Evolutionary conservation across 2,888 invertebrate species (phyloP).

Genomic region (Ferrisia virgata): DNA sequence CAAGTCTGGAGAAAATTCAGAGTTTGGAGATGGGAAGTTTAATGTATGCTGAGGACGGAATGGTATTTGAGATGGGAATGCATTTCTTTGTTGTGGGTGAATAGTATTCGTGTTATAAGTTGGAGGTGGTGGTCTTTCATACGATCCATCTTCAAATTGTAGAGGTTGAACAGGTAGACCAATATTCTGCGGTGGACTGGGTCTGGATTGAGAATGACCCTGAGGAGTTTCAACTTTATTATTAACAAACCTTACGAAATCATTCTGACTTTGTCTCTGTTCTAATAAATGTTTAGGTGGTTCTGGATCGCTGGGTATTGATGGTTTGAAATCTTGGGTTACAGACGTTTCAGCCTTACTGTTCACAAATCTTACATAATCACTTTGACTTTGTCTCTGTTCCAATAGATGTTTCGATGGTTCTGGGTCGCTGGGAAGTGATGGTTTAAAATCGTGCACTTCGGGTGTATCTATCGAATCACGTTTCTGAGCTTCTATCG

Average conservation of each 20-base stretch:
- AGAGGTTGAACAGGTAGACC: neutral
- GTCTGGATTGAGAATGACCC: neutral
- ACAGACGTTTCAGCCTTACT: neutral
- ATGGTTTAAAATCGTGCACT: neutral
- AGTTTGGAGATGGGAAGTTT: constrained; percentile 55
- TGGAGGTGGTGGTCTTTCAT: constrained; percentile 47
- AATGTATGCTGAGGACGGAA: constrained; percentile 50
- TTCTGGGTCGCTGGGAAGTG: neutral
- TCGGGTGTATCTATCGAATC: constrained; percentile 41
- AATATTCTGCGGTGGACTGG: neutral
- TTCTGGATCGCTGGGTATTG: neutral
- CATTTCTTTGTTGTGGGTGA: constrained; percentile 47
- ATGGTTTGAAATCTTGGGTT: neutral
- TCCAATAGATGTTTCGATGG: constrained; percentile 7
- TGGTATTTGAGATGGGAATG: constrained; percentile 49
- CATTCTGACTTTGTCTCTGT: constrained; percentile 32
- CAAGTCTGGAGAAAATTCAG: constrained; percentile 47
- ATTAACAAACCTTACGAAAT: neutral
- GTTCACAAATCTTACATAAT: neutral
- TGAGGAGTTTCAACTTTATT: neutral
- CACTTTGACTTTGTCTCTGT: constrained; percentile 32
- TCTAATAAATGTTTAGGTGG: constrained; percentile 12
- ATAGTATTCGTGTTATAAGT: constrained; percentile 18
- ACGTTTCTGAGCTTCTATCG: constrained; percentile 46
- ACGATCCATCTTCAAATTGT: constrained; percentile 40